Evolutionary conservation across 2,888 invertebrate genomes (phyloP).

Genomic region (Odiellus spinosus): DNA sequence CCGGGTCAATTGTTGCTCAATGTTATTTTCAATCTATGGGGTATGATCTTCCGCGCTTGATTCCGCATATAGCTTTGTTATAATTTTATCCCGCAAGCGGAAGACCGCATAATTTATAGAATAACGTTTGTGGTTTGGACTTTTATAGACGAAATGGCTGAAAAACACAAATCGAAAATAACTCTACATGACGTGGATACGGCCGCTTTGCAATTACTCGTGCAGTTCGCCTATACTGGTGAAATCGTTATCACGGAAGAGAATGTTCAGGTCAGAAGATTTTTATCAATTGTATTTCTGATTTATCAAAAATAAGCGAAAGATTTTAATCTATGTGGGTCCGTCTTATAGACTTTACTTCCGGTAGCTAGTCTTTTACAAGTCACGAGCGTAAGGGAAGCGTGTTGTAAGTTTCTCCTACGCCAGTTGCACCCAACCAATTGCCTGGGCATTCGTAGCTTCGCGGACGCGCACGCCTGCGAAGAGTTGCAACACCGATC

Average conservation of each 20-base stretch:
- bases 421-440: conserved; percentile 58
- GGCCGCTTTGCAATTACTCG: conserved; percentile 45
- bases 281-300: conserved; percentile 3
- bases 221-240: conserved; percentile 60
- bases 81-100: too few species aligned
- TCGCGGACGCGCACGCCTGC: conserved; percentile 54
- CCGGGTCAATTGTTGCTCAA: too few species aligned
- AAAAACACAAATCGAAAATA: conserved; percentile 40
- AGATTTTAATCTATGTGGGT: conserved; percentile 5
- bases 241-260: conserved; percentile 50
- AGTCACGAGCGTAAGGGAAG: conserved; percentile 48
- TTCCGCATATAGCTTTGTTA: too few species aligned
- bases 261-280: conserved; percentile 41
- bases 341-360: conserved; percentile 37
- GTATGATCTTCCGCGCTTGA: too few species aligned
- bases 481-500: conserved; percentile 48
- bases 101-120: too few species aligned
- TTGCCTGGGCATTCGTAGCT: conserved; percentile 56
- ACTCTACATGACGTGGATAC: conserved; percentile 44
- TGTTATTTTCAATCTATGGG: too few species aligned
- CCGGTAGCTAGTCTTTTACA: conserved; percentile 58
- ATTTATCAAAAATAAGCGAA: not conserved
- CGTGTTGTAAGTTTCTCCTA: conserved; percentile 56
- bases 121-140: too few species aligned
- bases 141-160: conserved; percentile 43